Percentiles rank a stretch among this genome's conserved stretches.
Conservation (phyloP, 2,797 vertebrate species). For the Ctenopoma kingsleyae region DNA sequence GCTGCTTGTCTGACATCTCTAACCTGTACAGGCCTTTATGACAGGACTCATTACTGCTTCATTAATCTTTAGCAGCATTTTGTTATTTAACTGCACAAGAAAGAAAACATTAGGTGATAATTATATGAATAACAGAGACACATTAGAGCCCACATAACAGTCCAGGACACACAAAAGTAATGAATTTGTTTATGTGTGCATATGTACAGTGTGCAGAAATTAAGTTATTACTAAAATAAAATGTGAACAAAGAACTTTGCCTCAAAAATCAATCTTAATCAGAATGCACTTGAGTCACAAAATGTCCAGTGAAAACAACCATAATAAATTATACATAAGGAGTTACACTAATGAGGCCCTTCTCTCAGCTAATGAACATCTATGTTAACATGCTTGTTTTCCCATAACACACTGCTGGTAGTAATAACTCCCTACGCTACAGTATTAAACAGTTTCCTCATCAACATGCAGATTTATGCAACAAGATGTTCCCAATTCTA, state of each 20-base stretch:
- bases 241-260: neutral
- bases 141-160: neutral
- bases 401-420: slow-evolving; percentile 2
- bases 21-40: too few relatives aligned
- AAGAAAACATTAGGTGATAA: slow-evolving; percentile 49
- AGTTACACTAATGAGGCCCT: slow-evolving; percentile 28
- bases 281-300: slow-evolving; percentile 19
- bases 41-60: too few relatives aligned
- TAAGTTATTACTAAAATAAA: neutral
- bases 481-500: neutral
- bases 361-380: slow-evolving; percentile 27
- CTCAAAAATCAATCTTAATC: slow-evolving; percentile 12
- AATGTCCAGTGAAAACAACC: slow-evolving; percentile 16
- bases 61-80: slow-evolving; percentile 5
- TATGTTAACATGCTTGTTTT: slow-evolving; percentile 10
- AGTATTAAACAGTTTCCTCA: neutral
- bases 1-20: too few relatives aligned
- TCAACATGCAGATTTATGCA: slow-evolving; percentile 24
- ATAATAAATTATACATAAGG: slow-evolving; percentile 19
- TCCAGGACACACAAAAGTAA: neutral
- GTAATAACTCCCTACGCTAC: neutral
- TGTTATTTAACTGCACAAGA: slow-evolving; percentile 49
- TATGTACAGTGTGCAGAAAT: neutral
- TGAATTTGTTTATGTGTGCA: neutral
- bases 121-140: slow-evolving; percentile 16